Conservation (phyloP, 2,113 vertebrate species). For the Kryptolebias marmoratus region DNA sequence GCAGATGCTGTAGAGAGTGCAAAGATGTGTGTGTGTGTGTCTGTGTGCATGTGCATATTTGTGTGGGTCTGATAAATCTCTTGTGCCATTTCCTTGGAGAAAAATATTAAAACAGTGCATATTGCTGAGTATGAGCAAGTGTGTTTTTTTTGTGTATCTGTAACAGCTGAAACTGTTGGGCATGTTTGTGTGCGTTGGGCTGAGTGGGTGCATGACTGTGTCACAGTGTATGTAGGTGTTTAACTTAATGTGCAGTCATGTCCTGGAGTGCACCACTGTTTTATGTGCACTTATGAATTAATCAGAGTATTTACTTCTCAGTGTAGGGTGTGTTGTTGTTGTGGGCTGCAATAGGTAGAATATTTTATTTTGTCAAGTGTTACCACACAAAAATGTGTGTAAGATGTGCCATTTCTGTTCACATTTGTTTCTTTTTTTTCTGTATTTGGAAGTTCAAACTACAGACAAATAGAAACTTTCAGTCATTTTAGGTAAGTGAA, state of each 20-base stretch:
- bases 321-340: not conserved
- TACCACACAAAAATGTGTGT: not conserved
- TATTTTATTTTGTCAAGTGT: not conserved
- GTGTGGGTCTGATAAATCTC: conserved; percentile 17
- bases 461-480: no score
- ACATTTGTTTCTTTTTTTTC: not conserved
- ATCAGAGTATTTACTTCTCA: not conserved
- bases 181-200: not conserved
- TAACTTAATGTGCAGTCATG: not conserved
- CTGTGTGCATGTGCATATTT: conserved; percentile 5
- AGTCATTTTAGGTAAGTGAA: no score
- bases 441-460: no score
- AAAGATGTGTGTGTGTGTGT: not conserved
- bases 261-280: not conserved
- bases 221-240: conserved; percentile 10
- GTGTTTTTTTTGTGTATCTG: not conserved
- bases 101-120: conserved; percentile 38
- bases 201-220: not conserved
- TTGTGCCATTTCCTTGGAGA: conserved; percentile 25
- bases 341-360: not conserved
- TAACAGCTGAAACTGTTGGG: not conserved
- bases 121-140: not conserved
- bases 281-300: not conserved
- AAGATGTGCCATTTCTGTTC: not conserved
- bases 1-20: conserved; percentile 45